These are phyloP conservation scores for Coilia nasus DNA, from an alignment of 2,797 vertebrate species.

Conservation along the genomic window DNA sequence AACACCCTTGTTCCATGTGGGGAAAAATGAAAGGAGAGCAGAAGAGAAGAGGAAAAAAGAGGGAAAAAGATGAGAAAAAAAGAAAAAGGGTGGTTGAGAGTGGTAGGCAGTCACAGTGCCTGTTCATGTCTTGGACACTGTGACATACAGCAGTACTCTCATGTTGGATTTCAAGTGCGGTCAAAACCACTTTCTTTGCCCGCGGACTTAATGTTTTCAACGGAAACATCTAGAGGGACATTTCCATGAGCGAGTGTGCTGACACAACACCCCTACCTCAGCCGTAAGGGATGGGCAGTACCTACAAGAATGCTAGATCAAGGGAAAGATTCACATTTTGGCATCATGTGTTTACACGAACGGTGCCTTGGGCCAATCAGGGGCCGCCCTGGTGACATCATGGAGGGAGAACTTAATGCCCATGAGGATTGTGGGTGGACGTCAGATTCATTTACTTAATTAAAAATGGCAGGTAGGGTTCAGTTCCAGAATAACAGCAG, in stretches of 20 bases:
- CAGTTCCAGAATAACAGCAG: conserved; percentile 48
- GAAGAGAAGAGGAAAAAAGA: not conserved
- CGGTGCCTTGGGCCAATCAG: conserved; percentile 60
- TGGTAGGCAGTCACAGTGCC: conserved; percentile 55
- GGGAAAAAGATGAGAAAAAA: not conserved
- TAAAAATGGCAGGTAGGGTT: conserved; percentile 66
- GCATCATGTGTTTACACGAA: conserved; percentile 57
- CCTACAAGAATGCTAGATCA: conserved; percentile 44
- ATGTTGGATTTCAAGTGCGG: conserved; percentile 49
- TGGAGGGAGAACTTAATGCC: conserved; percentile 56
- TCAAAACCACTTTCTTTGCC: conserved; percentile 57
- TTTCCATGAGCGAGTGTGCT: conserved; percentile 42
- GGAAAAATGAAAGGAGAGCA: no score
- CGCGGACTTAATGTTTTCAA: conserved; percentile 52
- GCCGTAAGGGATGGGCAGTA: conserved; percentile 13
- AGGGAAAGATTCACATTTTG: conserved; percentile 58
- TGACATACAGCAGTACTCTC: conserved; percentile 64
- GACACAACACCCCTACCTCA: not conserved
- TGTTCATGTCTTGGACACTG: conserved; percentile 63
- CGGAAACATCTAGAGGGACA: conserved; percentile 64
- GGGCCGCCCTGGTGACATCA: conserved; percentile 68
- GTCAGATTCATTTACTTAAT: conserved; percentile 62
- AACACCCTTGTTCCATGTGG: conserved; percentile 25
- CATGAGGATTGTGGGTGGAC: conserved; percentile 56
- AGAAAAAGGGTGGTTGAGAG: conserved; percentile 66